These are phyloP conservation scores for Puffinus mauretanicus DNA, from an alignment of 2,113 vertebrate species.

Conservation along the genomic window DNA sequence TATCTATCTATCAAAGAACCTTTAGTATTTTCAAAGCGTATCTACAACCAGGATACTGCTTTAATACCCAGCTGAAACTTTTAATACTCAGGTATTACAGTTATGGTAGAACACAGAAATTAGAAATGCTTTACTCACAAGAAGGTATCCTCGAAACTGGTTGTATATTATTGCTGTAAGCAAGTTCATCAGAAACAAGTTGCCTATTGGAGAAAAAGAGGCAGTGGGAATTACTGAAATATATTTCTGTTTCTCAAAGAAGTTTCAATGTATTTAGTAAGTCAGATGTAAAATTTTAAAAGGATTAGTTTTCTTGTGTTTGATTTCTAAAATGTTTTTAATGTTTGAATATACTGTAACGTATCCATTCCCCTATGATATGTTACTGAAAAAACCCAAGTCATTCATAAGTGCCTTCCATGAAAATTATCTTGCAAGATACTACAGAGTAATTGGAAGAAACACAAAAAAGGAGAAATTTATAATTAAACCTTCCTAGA, in stretches of 20 bases:
- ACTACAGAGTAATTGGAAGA: not conserved
- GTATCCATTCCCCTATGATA: not conserved
- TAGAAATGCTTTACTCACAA: conserved; percentile 77
- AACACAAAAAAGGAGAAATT: not conserved
- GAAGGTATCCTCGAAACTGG: conserved; percentile 96
- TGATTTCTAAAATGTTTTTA: not conserved
- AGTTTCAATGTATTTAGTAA: not conserved
- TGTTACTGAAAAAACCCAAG: not conserved
- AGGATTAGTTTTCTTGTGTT: not conserved
- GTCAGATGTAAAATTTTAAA: not conserved
- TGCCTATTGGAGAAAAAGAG: conserved; percentile 75
- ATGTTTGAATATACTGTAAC: not conserved
- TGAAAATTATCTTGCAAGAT: not conserved
- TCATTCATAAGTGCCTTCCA: not conserved
- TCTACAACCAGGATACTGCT: not conserved
- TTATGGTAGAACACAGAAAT: not conserved
- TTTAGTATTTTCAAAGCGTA: not conserved
- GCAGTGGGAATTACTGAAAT: not conserved
- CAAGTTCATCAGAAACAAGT: conserved; percentile 94
- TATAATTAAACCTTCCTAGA: not conserved
- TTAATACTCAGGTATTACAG: not conserved
- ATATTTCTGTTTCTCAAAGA: not conserved
- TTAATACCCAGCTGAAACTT: not conserved
- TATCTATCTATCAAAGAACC: not conserved
- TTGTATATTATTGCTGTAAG: conserved; percentile 98